Base-by-base conservation (phyloP, 2,888 invertebrate genomes). In the Ormyrus pomaceus region DNA sequence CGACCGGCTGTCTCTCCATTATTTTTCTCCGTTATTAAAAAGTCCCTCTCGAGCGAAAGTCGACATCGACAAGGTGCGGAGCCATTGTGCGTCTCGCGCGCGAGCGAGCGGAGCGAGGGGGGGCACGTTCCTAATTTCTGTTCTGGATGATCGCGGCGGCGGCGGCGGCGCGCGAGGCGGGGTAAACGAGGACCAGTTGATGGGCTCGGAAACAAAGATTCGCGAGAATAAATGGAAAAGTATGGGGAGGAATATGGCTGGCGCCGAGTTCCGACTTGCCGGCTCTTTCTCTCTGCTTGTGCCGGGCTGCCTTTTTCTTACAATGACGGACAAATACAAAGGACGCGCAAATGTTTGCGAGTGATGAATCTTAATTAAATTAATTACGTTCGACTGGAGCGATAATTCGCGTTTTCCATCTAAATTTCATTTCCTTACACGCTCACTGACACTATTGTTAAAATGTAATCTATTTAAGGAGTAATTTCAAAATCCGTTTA, bases 11-110 rank as follows among this genome's bases (percentile, higher is more conserved):
- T 88, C 85, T 89, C 88, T 89, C 87, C 88, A 88, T 89, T 89
- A 89, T 89, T 90, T 89, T 89, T 89, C 79, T 86, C 87, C 88
- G 88, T 90, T 90, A 90, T 90, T 90, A 90, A 90, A 90, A 90
- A 90, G 74, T 87, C 87, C 85, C 82, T 83, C 86, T 34, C 34
- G 34, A 34, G 34, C 34, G 34, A 34, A 34, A 34, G 34, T 34
- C 34, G 34, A 34, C 82, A 6, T 6, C 53, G 61, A 19, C 46
- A 58, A 9, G 65, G 48, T 19, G 62, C 10, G 34, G 34, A 34
- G 34, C 34, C 34, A 34, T 34, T 34, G 34, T 34, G 34, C 34
- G 34, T 34, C 34, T 34, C 34, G 51, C 7, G 50, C 45, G 53
- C 48, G 69, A 50, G 65, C 19, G 72, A 6, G 19, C 34, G 61